Evolutionary conservation across 2,888 invertebrate genomes (phyloP).

Genomic region (Tetrapedia diversipes): DNA sequence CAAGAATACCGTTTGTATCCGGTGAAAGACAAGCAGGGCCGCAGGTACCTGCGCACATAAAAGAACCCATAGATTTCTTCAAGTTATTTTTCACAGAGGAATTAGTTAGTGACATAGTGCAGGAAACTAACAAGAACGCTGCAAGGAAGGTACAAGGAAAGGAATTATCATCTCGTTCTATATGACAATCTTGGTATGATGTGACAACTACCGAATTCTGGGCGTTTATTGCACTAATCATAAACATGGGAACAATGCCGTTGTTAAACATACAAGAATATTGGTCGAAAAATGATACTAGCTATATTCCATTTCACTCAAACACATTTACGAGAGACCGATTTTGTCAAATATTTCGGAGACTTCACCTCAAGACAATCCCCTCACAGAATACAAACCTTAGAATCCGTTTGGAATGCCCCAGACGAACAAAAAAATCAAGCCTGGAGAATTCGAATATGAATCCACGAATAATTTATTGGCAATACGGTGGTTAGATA

Average conservation of each 20-base stretch:
- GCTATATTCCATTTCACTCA: background rate
- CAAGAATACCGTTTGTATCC: background rate
- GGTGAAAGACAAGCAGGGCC: background rate
- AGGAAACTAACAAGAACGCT: background rate
- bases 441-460: too few relatives aligned
- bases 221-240: background rate
- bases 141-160: background rate
- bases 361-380: background rate
- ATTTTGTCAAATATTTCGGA: background rate
- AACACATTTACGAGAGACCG: background rate
- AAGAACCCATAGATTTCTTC: conserved; percentile 1
- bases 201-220: background rate
- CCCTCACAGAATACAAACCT: too few relatives aligned
- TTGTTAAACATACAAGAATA: background rate
- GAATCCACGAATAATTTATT: too few relatives aligned
- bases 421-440: too few relatives aligned
- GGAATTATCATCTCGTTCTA: background rate
- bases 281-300: background rate
- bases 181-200: background rate
- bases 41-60: background rate
- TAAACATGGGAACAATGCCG: background rate
- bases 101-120: background rate
- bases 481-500: too few relatives aligned
- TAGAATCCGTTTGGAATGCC: too few relatives aligned
- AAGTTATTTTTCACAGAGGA: background rate